Base-by-base conservation (phyloP, 2,113 vertebrate species). In the Cyphomyrus plagiostoma region DNA sequence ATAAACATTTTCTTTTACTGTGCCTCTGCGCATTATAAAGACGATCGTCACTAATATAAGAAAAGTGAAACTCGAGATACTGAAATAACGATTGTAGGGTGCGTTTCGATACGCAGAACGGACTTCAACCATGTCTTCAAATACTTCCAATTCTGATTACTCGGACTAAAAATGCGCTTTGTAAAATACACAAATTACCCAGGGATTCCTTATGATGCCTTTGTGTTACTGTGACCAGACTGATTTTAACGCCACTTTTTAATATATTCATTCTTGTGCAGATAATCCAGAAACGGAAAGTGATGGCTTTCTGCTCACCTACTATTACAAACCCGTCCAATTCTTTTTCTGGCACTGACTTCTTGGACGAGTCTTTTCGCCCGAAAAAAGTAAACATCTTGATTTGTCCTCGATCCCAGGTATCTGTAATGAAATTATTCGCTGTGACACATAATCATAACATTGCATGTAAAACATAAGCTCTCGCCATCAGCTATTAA, bases 271-370 rank as follows among this genome's bases (percentile, higher is more conserved):
- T 66, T 66, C n/a, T 26, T n/a, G 30, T 39, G 70, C 3, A 74
- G 30, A 74, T 74, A 17, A 4, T 30, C 13, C 26, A 74, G 30
- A 74, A 84, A 85, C 17, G 26, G 6, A 46, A 84, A 11, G 23
- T 11, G 13, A 5, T 11, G 11, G 4, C 66, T 15, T 35, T 17
- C 48, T 52, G 93, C 97, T 97, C 92, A 99, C 98, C 98, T 91
- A 99, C 90, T 80, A 99, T 93, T 89, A 99, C 97, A 93, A 99
- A 99, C 88, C 97, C 98, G 93, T 99, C 98, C 13, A 92, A 91
- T 93, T 99, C 98, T 90, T 93, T 97, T 50, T 99, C 98, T 0
- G 95, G 15, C 1, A 91, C 86, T 0, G 95, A 90, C 88, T 96
- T 96, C 91, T 98, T 98, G 4, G 97, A 96, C 1, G 95, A 90